phyloP scores from a whole-genome alignment of 2,113 vertebrate species.

The Archilochus colubris region DNA sequence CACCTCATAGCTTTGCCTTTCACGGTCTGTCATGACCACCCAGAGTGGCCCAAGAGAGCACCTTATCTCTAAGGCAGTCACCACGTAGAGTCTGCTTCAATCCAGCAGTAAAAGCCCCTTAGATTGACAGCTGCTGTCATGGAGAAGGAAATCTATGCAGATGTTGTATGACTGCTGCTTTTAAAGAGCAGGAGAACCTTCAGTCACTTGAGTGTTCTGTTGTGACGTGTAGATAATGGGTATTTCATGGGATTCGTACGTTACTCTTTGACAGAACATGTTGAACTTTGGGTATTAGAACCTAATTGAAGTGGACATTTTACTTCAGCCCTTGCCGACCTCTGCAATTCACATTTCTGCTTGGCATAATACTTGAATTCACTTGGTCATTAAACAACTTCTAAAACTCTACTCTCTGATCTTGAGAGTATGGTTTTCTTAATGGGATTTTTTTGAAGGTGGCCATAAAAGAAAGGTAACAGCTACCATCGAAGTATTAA shows the following conservation, averaged over 20 bases:
- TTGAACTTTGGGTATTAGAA: constrained; percentile 10
- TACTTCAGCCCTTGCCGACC: background rate
- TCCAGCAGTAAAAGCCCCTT: background rate
- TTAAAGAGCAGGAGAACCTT: background rate
- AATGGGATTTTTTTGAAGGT: background rate
- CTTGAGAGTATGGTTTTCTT: constrained; percentile 17
- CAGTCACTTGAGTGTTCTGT: background rate
- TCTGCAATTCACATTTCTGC: background rate
- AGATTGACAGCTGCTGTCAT: background rate
- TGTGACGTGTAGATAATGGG: background rate
- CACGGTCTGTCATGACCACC: background rate
- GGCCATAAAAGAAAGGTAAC: constrained; percentile 13
- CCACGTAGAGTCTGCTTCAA: background rate
- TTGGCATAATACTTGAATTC: background rate
- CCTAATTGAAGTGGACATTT: constrained; percentile 18
- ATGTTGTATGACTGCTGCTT: background rate
- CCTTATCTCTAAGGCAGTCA: background rate
- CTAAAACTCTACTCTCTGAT: background rate
- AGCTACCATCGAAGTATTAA: background rate
- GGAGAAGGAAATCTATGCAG: background rate
- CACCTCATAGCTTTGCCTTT: background rate
- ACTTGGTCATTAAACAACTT: background rate
- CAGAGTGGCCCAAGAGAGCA: background rate
- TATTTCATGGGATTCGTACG: background rate
- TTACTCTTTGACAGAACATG: constrained; percentile 11